A percentile compares a stretch with the other conserved stretches of the same genome.
These are phyloP conservation scores for Perizoma flavofasciatum DNA, from an alignment of 2,888 invertebrate species.

Conservation along the genomic window DNA sequence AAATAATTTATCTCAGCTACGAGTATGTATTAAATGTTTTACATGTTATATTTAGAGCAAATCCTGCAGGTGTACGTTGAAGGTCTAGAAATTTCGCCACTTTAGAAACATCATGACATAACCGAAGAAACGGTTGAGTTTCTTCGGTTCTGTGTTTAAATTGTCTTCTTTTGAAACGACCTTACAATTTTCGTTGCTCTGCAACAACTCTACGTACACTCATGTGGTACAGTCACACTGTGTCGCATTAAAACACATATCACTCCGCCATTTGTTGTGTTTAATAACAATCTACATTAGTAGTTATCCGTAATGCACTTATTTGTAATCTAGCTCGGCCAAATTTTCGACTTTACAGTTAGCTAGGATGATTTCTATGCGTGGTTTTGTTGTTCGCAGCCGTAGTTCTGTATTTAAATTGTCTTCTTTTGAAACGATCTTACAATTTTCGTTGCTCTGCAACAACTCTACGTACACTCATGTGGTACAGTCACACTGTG, in stretches of 20 bases:
- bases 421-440: too few species aligned
- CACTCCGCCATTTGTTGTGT: slow-evolving; percentile 27
- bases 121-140: slow-evolving; percentile 36
- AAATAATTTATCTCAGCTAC: too few species aligned
- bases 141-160: too few species aligned
- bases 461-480: not conserved
- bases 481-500: slow-evolving; percentile 21
- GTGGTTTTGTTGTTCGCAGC: too few species aligned
- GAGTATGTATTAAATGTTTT: too few species aligned
- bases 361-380: too few species aligned
- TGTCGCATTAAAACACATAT: slow-evolving; percentile 41
- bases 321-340: too few species aligned
- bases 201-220: not conserved
- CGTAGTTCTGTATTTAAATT: too few species aligned
- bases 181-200: not conserved
- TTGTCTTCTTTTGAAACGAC: too few species aligned
- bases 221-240: slow-evolving; percentile 10
- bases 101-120: slow-evolving; percentile 15
- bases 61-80: slow-evolving; percentile 7
- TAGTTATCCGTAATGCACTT: too few species aligned
- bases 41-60: not conserved
- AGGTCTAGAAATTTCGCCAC: slow-evolving; percentile 18
- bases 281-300: slow-evolving; percentile 14
- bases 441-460: not conserved
- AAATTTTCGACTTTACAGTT: too few species aligned